Evolutionary conservation across 1,140 invertebrate species (phyloP).

Genomic region (Brachionus calyciflorus): DNA sequence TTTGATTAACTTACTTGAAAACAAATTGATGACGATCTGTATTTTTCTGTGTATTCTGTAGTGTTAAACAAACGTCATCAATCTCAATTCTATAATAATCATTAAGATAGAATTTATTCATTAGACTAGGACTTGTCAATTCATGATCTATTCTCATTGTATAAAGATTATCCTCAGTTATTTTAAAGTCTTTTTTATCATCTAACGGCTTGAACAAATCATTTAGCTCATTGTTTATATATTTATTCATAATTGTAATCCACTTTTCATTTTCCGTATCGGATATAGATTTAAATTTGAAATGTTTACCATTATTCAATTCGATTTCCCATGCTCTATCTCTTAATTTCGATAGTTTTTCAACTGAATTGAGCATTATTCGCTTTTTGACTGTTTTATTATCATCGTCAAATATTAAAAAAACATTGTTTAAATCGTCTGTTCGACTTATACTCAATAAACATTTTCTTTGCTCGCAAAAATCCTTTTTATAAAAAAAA

Average conservation of each 20-base stretch:
- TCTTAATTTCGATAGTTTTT: background rate
- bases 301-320: background rate
- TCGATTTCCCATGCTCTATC: constrained; percentile 9
- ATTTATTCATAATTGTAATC: background rate
- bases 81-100: background rate
- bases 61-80: background rate
- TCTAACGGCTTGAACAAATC: no score
- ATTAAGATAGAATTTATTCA: background rate
- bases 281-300: background rate
- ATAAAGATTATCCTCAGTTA: background rate
- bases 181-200: no score
- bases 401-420: background rate
- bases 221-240: background rate
- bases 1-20: background rate
- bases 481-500: no score
- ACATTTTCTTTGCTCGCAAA: background rate
- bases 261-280: background rate
- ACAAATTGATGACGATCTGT: background rate
- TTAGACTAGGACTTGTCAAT: background rate
- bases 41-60: background rate
- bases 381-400: background rate
- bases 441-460: background rate
- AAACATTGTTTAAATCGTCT: background rate
- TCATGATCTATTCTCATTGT: background rate
- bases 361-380: background rate